Conservation (phyloP, 2,888 invertebrate species). For the Odontomyia ornata region DNA sequence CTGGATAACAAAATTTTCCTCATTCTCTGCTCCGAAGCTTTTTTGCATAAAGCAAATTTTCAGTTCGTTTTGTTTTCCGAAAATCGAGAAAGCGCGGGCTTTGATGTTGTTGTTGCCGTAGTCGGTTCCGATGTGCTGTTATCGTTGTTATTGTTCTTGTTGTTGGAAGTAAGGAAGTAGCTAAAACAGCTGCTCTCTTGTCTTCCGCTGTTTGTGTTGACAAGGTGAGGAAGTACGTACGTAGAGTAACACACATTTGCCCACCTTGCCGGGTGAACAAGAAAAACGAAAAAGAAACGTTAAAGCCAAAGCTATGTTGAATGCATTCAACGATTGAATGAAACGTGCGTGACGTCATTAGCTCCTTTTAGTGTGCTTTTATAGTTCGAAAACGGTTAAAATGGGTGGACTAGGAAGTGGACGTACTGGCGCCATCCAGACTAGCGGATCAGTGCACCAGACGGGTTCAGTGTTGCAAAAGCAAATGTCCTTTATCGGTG, state of each 20-base stretch:
- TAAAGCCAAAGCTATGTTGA: background rate
- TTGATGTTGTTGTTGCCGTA: conserved; percentile 5
- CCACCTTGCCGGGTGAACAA: background rate
- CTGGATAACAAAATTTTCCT: too few species aligned
- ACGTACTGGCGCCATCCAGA: conserved; percentile 47
- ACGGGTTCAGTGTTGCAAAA: conserved; percentile 62
- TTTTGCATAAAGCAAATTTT: conserved; percentile 38
- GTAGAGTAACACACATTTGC: background rate
- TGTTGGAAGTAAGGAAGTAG: background rate
- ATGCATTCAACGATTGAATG: conserved; percentile 36
- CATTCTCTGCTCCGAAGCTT: conserved; percentile 12
- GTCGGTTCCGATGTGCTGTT: background rate
- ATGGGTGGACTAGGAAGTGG: conserved; percentile 52
- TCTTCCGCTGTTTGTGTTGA: background rate
- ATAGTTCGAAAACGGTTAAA: conserved; percentile 49
- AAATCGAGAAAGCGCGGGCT: conserved; percentile 21
- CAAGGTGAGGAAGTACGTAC: background rate
- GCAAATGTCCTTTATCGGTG: conserved; percentile 61
- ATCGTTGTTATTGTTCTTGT: conserved; percentile 28
- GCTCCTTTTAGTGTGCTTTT: conserved; percentile 46
- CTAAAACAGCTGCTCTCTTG: conserved; percentile 25
- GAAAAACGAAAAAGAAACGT: conserved; percentile 10
- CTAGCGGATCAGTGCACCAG: conserved; percentile 57
- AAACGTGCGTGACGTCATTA: conserved; percentile 55
- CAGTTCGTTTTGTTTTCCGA: conserved; percentile 13